Percentiles rank a stretch among this genome's conserved stretches.
phyloP scores from a whole-genome alignment of 2,113 vertebrate species.

The Pseudorhombus dupliciocellatus region DNA sequence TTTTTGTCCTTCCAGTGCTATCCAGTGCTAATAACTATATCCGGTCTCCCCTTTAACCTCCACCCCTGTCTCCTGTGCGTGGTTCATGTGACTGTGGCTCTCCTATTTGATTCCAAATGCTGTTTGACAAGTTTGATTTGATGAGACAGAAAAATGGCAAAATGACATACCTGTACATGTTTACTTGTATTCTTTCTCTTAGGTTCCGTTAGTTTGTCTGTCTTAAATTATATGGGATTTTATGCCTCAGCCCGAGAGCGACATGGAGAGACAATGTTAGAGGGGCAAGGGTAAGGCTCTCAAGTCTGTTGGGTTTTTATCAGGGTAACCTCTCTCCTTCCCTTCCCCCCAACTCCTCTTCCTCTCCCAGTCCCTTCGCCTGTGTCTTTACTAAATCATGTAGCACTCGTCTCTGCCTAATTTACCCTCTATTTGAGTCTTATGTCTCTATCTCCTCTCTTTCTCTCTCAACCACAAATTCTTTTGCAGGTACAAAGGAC shows the following conservation, averaged over 20 bases:
- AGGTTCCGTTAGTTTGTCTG: slow-evolving; percentile 99
- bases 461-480: slow-evolving; percentile 89
- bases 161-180: slow-evolving; percentile 86
- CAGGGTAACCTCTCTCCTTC: slow-evolving; percentile 77
- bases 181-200: slow-evolving; percentile 99
- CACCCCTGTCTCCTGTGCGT: slow-evolving; percentile 68
- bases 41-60: slow-evolving; percentile 68
- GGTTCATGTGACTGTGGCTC: slow-evolving; percentile 77
- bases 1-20: slow-evolving; percentile 80
- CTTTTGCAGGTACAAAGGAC: slow-evolving; percentile 98
- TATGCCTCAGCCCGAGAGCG: slow-evolving; percentile 87
- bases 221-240: slow-evolving; percentile 98
- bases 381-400: slow-evolving; percentile 74
- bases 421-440: slow-evolving; percentile 81
- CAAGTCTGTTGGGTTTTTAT: slow-evolving; percentile 91
- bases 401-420: slow-evolving; percentile 77
- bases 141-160: slow-evolving; percentile 64
- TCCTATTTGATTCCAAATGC: slow-evolving; percentile 70
- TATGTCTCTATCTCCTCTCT: slow-evolving; percentile 85
- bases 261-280: slow-evolving; percentile 89
- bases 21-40: slow-evolving; percentile 77
- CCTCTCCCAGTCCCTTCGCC: slow-evolving; percentile 72
- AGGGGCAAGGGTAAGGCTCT: slow-evolving; percentile 99
- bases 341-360: slow-evolving; percentile 70
- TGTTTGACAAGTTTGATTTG: slow-evolving; percentile 64